A percentile compares a stretch with the other conserved stretches of the same genome.
phyloP scores from a whole-genome alignment of 2,888 invertebrate genomes.

The Brachyptera putata region DNA sequence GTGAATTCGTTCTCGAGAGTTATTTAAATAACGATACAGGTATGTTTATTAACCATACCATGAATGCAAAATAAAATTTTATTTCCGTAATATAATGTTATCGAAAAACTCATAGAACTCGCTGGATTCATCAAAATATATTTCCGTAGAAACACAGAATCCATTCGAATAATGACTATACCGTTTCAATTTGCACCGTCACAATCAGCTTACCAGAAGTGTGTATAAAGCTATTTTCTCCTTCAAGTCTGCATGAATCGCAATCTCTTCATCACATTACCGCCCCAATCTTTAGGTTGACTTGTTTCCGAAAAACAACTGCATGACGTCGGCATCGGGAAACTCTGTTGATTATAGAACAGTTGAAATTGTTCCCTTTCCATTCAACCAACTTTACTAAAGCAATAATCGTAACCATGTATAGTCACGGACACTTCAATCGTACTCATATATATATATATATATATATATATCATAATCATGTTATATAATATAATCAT shows the following conservation, averaged over 20 bases:
- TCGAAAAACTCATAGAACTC: too few species aligned
- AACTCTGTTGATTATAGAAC: constrained; percentile 7
- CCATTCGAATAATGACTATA: neutral
- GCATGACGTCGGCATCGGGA: neutral
- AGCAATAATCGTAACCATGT: neutral
- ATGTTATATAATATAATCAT: too few species aligned
- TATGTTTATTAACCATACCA: too few species aligned
- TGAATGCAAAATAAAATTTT: too few species aligned
- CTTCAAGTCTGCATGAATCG: neutral
- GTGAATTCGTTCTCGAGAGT: too few species aligned
- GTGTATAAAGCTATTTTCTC: neutral
- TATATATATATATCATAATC: too few species aligned
- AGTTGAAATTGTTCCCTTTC: constrained; percentile 13
- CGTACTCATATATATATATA: too few species aligned
- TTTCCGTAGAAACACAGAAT: too few species aligned
- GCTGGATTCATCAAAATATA: too few species aligned
- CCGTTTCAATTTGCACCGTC: constrained; percentile 8
- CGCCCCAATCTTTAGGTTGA: constrained; percentile 1
- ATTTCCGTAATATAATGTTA: too few species aligned
- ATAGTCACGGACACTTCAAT: neutral
- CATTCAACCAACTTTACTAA: neutral
- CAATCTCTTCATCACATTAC: neutral
- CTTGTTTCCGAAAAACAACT: neutral
- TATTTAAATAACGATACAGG: too few species aligned
- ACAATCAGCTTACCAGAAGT: neutral